Evolutionary conservation across 2,797 vertebrate species (phyloP).

Genomic region (Molossus alvarezi): DNA sequence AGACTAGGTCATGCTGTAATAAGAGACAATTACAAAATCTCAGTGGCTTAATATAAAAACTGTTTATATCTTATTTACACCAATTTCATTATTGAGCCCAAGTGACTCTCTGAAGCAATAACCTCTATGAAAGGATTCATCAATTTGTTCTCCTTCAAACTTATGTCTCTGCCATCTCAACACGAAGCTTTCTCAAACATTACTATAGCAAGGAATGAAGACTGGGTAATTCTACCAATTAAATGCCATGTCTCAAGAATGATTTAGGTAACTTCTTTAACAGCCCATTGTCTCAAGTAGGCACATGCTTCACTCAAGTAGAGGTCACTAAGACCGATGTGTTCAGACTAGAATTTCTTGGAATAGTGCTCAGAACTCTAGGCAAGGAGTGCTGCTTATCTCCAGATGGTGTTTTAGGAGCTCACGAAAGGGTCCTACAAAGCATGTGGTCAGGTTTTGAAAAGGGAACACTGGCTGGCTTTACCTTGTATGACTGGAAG

Average conservation of each 20-base stretch:
- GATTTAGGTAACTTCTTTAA: background rate
- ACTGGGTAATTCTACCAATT: background rate
- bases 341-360: background rate
- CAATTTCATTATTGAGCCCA: background rate
- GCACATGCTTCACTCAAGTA: background rate
- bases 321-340: background rate
- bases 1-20: background rate
- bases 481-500: background rate
- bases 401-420: background rate
- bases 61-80: background rate
- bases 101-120: background rate
- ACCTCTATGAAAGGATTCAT: background rate
- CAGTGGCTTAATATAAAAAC: background rate
- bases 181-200: background rate
- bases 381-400: background rate
- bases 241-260: background rate
- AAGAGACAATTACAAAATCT: background rate
- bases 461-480: background rate
- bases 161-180: background rate
- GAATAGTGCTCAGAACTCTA: background rate
- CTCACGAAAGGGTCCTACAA: background rate
- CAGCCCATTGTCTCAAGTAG: background rate
- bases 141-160: background rate
- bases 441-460: background rate
- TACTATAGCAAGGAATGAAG: background rate